Percentiles rank a stretch among this genome's conserved stretches.
These are phyloP conservation scores for Microhierax caerulescens DNA, from an alignment of 2,797 vertebrate genomes.

Conservation along the genomic window DNA sequence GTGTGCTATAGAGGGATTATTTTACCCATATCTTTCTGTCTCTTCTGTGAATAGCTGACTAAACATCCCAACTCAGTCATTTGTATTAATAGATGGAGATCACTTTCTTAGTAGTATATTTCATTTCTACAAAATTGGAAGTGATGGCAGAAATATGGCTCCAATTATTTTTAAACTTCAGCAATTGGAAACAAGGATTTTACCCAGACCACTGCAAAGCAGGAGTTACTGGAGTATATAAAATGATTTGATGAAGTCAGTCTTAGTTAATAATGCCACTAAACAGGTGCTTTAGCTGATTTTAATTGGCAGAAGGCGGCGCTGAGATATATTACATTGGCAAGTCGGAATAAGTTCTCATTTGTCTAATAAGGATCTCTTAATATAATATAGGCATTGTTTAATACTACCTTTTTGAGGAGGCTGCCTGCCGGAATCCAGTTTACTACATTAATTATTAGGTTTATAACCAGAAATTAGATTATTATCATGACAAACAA, in stretches of 20 bases:
- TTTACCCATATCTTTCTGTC: background rate
- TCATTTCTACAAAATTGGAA: background rate
- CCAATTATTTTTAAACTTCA: background rate
- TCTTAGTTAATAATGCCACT: background rate
- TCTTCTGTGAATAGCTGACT: background rate
- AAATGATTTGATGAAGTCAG: background rate
- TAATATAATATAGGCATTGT: background rate
- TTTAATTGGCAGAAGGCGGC: background rate
- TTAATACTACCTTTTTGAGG: background rate
- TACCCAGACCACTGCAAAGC: background rate
- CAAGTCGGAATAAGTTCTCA: background rate
- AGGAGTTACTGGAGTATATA: background rate
- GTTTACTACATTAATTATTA: background rate
- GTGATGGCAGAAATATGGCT: background rate
- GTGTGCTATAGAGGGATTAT: background rate
- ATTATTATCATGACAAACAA: background rate
- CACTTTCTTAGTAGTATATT: background rate
- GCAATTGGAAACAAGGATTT: background rate
- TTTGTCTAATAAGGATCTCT: background rate
- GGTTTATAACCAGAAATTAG: background rate
- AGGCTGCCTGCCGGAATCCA: background rate
- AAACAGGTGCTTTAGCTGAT: background rate
- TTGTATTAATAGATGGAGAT: background rate
- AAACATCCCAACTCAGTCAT: background rate
- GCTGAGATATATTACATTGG: background rate